Evolutionary conservation across 2,888 invertebrate species (phyloP).

Genomic region (Actias luna): DNA sequence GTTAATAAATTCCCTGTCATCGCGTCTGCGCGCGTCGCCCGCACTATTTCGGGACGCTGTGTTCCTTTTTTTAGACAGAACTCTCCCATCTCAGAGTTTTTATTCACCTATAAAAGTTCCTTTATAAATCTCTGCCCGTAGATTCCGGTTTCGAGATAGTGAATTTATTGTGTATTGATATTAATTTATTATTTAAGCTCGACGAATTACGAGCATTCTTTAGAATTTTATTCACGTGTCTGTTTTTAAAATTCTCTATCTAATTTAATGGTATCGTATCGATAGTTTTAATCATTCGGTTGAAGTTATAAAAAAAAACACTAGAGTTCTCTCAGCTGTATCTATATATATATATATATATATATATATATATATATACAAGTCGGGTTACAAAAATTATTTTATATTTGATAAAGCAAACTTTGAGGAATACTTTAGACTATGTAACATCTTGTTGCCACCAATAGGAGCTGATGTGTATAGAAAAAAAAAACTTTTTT

Average conservation of each 20-base stretch:
- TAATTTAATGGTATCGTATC: neutral
- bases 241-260: slow-evolving; percentile 2
- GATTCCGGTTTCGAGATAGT: slow-evolving; percentile 20
- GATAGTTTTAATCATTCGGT: neutral
- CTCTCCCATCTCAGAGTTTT: slow-evolving; percentile 3
- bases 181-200: slow-evolving; percentile 15
- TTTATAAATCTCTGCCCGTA: slow-evolving; percentile 29
- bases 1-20: slow-evolving; percentile 79
- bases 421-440: no score
- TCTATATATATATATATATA: no score
- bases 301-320: neutral
- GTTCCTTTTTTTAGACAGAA: slow-evolving; percentile 15
- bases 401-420: no score
- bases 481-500: no score
- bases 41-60: slow-evolving; percentile 57
- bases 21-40: slow-evolving; percentile 51
- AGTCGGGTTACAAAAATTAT: no score
- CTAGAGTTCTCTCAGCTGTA: neutral
- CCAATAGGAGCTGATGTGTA: no score
- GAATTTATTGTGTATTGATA: slow-evolving; percentile 2
- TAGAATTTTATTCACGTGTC: slow-evolving; percentile 9
- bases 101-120: slow-evolving; percentile 19
- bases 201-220: slow-evolving; percentile 12
- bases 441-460: no score
- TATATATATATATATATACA: no score